phyloP scores from a whole-genome alignment of 2,797 vertebrate species.

The Enteromius thamalakanensis region DNA sequence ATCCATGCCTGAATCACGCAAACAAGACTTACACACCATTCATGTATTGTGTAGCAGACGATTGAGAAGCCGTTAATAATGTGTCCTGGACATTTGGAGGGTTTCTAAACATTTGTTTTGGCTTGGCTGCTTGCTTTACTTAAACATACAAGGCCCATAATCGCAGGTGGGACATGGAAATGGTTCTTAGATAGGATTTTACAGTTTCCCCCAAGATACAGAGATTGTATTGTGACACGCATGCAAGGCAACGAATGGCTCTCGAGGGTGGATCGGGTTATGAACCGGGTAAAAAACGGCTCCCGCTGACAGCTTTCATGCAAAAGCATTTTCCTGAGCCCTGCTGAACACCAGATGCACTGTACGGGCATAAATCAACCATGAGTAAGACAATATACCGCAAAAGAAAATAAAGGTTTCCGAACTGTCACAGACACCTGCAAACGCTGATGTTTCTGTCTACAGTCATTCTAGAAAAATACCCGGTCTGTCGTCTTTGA shows the following conservation, averaged over 20 bases:
- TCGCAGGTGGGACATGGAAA: conserved; percentile 40
- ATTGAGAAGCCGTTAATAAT: conserved; percentile 28
- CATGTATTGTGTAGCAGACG: conserved; percentile 29
- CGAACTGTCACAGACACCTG: conserved; percentile 9
- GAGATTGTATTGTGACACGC: conserved; percentile 40
- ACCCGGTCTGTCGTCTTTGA: background rate
- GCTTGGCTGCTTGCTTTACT: conserved; percentile 24
- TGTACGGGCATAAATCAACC: conserved; percentile 16
- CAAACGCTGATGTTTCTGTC: background rate
- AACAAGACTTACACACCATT: conserved; percentile 16
- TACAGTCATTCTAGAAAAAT: background rate
- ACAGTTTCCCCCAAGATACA: conserved; percentile 33
- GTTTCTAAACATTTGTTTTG: conserved; percentile 45
- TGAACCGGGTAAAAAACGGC: conserved; percentile 2
- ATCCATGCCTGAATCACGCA: conserved; percentile 20
- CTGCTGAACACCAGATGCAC: conserved; percentile 17
- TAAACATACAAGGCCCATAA: conserved; percentile 29
- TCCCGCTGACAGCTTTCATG: conserved; percentile 31
- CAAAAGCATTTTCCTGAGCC: conserved; percentile 7
- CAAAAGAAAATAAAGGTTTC: conserved; percentile 10
- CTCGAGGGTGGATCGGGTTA: conserved; percentile 40
- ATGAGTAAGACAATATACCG: background rate
- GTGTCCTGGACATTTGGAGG: conserved; percentile 32
- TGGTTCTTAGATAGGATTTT: conserved; percentile 25
- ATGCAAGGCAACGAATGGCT: conserved; percentile 35